A percentile compares a stretch with the other conserved stretches of the same genome.
phyloP scores from a whole-genome alignment of 2,888 invertebrate species.

The Xanthia togata region DNA sequence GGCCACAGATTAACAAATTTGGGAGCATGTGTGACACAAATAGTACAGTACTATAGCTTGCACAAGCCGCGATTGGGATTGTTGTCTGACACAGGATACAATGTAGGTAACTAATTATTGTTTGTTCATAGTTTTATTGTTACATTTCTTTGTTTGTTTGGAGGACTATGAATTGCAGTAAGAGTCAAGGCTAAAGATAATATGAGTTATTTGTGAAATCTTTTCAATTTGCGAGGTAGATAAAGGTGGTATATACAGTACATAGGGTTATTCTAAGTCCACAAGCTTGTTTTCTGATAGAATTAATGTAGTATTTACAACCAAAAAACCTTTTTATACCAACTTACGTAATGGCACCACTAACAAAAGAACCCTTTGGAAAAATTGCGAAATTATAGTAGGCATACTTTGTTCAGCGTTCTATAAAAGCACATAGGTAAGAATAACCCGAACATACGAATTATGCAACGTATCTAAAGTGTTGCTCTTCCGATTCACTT shows the following conservation, averaged over 20 bases:
- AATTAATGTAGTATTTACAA: background rate
- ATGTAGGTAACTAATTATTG: constrained; percentile 22
- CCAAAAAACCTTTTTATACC: background rate
- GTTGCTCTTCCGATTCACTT: constrained; percentile 33
- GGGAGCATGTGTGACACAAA: constrained; percentile 16
- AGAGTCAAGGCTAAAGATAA: background rate
- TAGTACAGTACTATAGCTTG: constrained; percentile 18
- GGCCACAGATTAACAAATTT: constrained; percentile 32
- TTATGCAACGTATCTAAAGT: constrained; percentile 8
- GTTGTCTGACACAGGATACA: constrained; percentile 13
- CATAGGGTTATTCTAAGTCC: background rate
- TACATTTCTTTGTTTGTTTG: constrained; percentile 17
- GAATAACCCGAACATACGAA: background rate
- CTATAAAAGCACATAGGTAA: background rate
- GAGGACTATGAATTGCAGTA: background rate
- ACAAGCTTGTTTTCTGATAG: background rate
- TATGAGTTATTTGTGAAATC: background rate
- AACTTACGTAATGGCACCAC: background rate
- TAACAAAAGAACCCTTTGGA: background rate
- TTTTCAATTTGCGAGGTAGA: background rate
- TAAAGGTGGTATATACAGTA: no score
- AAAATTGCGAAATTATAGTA: background rate
- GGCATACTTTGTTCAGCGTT: background rate
- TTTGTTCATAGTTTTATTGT: constrained; percentile 19
- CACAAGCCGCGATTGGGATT: constrained; percentile 14